Percentiles rank a stretch among this genome's conserved stretches.
Conservation (phyloP, 2,888 invertebrate species). For the Ecliptopera silaceata region DNA sequence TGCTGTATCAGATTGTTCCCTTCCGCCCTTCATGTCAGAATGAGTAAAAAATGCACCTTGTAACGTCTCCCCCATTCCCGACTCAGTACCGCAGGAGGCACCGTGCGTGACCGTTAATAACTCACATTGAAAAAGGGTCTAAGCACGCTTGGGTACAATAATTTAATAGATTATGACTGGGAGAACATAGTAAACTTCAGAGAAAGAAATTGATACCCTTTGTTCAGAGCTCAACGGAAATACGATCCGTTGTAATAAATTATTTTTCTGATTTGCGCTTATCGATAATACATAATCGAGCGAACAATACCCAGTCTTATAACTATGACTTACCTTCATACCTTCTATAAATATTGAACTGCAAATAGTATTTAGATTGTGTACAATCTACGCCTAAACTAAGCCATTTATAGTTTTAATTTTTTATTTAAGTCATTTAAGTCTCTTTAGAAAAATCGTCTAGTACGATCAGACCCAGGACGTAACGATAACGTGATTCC, state of each 20-base stretch:
- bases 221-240: not conserved
- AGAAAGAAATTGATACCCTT: not conserved
- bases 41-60: constrained; percentile 38
- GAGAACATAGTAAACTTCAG: not conserved
- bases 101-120: constrained; percentile 31
- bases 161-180: constrained; percentile 15
- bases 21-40: constrained; percentile 50
- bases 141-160: not conserved
- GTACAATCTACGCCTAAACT: too few species aligned
- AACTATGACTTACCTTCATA: too few species aligned
- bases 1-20: constrained; percentile 51
- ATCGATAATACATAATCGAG: too few species aligned
- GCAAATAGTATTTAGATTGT: too few species aligned
- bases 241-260: too few species aligned
- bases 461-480: constrained; percentile 3
- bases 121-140: constrained; percentile 12
- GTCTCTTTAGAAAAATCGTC: not conserved
- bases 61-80: constrained; percentile 34
- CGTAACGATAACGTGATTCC: constrained; percentile 24
- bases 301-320: too few species aligned
- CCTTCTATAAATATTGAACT: too few species aligned
- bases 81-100: constrained; percentile 2
- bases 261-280: too few species aligned
- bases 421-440: too few species aligned
- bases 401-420: too few species aligned